Evolutionary conservation across 2,888 invertebrate genomes (phyloP).

Genomic region (Mesochorus sp.): DNA sequence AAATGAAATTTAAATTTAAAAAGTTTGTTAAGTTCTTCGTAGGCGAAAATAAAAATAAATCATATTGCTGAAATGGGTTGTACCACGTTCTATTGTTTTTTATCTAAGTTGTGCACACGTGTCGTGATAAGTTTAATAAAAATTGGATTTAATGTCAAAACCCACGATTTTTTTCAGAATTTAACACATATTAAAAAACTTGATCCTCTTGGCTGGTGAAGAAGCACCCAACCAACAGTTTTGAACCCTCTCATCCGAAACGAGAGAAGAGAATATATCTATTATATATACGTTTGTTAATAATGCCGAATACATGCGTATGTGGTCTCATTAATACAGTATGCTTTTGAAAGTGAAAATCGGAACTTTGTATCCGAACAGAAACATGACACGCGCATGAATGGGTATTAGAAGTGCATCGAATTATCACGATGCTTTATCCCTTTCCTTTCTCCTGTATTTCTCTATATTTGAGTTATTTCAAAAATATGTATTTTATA

Average conservation of each 20-base stretch:
- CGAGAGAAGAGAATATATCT: slow-evolving; percentile 8
- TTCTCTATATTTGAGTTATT: neutral
- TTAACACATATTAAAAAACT: neutral
- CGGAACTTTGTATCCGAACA: slow-evolving; percentile 32
- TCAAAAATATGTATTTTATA: neutral
- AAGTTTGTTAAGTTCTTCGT: no score
- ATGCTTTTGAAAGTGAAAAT: slow-evolving; percentile 48
- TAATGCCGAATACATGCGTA: neutral
- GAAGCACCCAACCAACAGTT: slow-evolving; percentile 11
- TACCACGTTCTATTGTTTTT: no score
- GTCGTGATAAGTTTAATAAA: no score
- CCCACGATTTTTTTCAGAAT: neutral
- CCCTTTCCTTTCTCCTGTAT: slow-evolving; percentile 10
- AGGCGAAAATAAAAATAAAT: no score
- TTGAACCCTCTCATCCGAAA: slow-evolving; percentile 41
- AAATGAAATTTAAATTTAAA: neutral
- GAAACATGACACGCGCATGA: slow-evolving; percentile 49
- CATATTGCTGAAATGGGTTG: no score
- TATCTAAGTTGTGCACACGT: no score
- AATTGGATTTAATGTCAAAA: no score
- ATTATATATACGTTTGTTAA: slow-evolving; percentile 19
- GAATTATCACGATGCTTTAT: slow-evolving; percentile 35
- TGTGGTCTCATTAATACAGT: slow-evolving; percentile 49
- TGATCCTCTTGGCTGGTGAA: neutral
- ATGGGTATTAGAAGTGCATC: slow-evolving; percentile 36